Percentiles rank a stretch among this genome's conserved stretches.
phyloP scores from a whole-genome alignment of 2,113 vertebrate species.

The Axis porcinus region DNA sequence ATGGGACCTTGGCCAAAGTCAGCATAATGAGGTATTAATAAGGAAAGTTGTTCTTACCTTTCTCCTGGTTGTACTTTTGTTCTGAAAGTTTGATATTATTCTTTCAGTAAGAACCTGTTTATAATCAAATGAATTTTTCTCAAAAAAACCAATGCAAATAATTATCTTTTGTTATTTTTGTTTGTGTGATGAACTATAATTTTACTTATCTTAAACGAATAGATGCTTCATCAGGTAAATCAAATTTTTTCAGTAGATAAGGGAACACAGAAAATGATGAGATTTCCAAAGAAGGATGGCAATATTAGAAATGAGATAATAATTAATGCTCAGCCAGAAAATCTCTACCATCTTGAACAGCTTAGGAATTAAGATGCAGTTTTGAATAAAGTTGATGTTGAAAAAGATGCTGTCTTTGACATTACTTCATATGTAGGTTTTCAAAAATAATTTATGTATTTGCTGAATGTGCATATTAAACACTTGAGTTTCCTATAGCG shows the following conservation, averaged over 20 bases:
- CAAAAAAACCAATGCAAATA: not conserved
- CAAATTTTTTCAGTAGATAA: not conserved
- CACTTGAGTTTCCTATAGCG: not conserved
- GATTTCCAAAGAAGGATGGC: not conserved
- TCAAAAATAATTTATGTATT: not conserved
- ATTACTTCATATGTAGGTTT: not conserved
- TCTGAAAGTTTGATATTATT: not conserved
- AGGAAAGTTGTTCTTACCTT: conserved; percentile 33
- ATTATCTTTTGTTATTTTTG: not conserved
- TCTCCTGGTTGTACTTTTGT: not conserved
- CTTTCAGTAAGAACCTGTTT: not conserved
- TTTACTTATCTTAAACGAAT: not conserved
- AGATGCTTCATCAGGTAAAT: not conserved
- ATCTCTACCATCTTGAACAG: not conserved
- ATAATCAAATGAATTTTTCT: not conserved
- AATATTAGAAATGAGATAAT: not conserved
- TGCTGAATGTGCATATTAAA: not conserved
- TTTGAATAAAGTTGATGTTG: not conserved
- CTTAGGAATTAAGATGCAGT: not conserved
- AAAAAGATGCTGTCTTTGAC: not conserved
- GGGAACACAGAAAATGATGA: not conserved
- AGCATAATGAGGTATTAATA: conserved; percentile 34
- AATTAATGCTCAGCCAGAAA: not conserved
- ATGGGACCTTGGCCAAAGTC: conserved; percentile 49
- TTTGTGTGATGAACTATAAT: not conserved